Base-by-base conservation (phyloP, 2,113 vertebrate genomes). In the Ictidomys tridecemlineatus region DNA sequence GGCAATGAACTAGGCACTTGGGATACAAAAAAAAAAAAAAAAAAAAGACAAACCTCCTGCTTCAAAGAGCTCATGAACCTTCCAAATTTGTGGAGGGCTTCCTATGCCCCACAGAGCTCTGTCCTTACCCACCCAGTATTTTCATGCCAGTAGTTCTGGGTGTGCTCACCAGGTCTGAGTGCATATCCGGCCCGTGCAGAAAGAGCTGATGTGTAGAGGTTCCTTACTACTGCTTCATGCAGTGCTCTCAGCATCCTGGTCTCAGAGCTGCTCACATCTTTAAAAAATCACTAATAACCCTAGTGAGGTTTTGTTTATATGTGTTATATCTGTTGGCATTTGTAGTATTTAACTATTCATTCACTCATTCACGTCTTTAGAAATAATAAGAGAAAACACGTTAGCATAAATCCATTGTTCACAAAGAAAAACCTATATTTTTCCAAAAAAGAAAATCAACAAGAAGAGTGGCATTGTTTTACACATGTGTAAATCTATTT, bases 1-100 rank as follows among this genome's bases (percentile, higher is more conserved):
- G 1, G 67, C 53, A 51, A 32, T 22, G 30, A 93, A 17, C n/a
- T 30, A 37, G n/a, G n/a, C 67, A 61, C 42, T 48, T 80, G 7
- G 4, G 37, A 89, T 30, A 77, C 30, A 86, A 86, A 89, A 89
- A 77, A 34, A 86, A 89, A 89, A 77, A 34, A 86, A 89, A 89
- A 77, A 86, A 85, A 89, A 77, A 34, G 34, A 82, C 69, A 61
- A 76, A 45, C 20, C 4, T 0, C n/a, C 18, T 67, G 69, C 24
- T n/a, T 16, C 51, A 5, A 14, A 67, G 24, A 67, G 39, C 67
- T 67, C 53, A 37, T 56, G 26, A 26, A 48, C 34, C 8, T 87
- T 58, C 78, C 93, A 6, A 10, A 26, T 42, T 58, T 56, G 58
- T 26, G 51, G 42, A 42, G 32, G 65, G 4, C 4, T 10, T 42